These are phyloP conservation scores for Bucco capensis DNA, from an alignment of 2,113 vertebrate species.

Conservation along the genomic window DNA sequence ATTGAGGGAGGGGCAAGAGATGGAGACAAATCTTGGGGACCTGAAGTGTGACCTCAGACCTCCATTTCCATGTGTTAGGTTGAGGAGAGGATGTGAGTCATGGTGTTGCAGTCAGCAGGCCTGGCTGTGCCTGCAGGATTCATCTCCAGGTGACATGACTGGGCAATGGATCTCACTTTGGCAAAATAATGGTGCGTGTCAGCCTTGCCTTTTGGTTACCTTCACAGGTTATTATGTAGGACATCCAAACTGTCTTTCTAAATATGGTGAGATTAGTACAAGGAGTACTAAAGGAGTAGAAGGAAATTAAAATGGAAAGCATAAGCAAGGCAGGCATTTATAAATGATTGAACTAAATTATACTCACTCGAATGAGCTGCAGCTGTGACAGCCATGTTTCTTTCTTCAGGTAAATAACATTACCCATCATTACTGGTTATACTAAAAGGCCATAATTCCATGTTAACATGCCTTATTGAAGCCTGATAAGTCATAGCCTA, in stretches of 20 bases:
- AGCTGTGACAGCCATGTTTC: conserved; percentile 31
- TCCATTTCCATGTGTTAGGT: accelerated
- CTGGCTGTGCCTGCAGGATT: background rate
- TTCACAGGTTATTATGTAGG: background rate
- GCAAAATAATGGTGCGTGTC: background rate
- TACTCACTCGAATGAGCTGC: conserved; percentile 18
- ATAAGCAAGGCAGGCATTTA: conserved; percentile 45
- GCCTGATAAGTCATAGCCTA: conserved; percentile 36
- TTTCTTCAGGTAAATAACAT: conserved; percentile 63
- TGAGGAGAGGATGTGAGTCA: accelerated
- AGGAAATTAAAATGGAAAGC: conserved; percentile 53
- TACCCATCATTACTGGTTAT: conserved; percentile 29
- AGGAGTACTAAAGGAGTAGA: conserved; percentile 5
- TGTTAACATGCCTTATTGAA: conserved; percentile 35
- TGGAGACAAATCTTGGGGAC: background rate
- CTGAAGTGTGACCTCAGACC: background rate
- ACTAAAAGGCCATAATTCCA: conserved; percentile 45
- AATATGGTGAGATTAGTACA: conserved; percentile 11
- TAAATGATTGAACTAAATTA: conserved; percentile 60
- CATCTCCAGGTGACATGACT: accelerated
- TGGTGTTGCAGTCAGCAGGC: accelerated
- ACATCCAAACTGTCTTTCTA: conserved; percentile 1
- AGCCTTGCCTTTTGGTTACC: background rate
- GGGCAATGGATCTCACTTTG: background rate
- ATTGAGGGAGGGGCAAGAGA: background rate